Evolutionary conservation across 1,140 invertebrate genomes (phyloP).

Genomic region (Battus philenor): DNA sequence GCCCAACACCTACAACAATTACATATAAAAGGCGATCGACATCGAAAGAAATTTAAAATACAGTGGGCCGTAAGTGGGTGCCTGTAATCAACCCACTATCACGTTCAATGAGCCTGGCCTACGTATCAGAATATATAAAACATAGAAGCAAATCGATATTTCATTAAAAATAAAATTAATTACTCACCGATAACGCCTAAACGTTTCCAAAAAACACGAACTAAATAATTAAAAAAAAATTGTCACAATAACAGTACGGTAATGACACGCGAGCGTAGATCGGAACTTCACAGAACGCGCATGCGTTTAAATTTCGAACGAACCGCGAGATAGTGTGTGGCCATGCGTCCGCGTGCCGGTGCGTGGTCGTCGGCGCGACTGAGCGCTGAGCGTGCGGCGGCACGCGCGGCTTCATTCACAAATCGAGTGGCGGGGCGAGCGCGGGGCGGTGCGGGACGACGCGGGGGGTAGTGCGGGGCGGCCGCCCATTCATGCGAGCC

Average conservation of each 20-base stretch:
- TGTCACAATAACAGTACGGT: conserved; percentile 31
- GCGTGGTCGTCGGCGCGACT: conserved; percentile 59
- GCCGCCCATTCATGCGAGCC: conserved; percentile 54
- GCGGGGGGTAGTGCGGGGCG: conserved; percentile 30
- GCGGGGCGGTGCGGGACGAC: conserved; percentile 23
- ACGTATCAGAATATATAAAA: conserved; percentile 52
- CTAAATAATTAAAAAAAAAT: conserved; percentile 22
- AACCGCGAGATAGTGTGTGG: conserved; percentile 41
- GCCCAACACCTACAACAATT: conserved; percentile 33
- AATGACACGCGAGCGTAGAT: conserved; percentile 20
- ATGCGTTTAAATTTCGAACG: conserved; percentile 49
- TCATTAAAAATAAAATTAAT: conserved; percentile 34
- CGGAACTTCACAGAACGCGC: conserved; percentile 30
- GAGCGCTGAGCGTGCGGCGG: conserved; percentile 64
- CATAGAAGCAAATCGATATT: too few relatives aligned
- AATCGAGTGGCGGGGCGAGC: conserved; percentile 49
- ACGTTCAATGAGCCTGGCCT: conserved; percentile 54
- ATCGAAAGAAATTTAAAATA: conserved; percentile 27
- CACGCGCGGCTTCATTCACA: conserved; percentile 63
- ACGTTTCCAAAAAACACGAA: conserved; percentile 30
- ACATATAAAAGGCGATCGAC: conserved; percentile 42
- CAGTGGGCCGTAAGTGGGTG: conserved; percentile 5
- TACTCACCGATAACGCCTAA: conserved; percentile 52
- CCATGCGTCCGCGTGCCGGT: conserved; percentile 53
- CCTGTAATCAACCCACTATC: conserved; percentile 41